A percentile compares a stretch with the other conserved stretches of the same genome.
Evolutionary conservation across 2,113 vertebrate species (phyloP).

Genomic region (Odocoileus hemionus): DNA sequence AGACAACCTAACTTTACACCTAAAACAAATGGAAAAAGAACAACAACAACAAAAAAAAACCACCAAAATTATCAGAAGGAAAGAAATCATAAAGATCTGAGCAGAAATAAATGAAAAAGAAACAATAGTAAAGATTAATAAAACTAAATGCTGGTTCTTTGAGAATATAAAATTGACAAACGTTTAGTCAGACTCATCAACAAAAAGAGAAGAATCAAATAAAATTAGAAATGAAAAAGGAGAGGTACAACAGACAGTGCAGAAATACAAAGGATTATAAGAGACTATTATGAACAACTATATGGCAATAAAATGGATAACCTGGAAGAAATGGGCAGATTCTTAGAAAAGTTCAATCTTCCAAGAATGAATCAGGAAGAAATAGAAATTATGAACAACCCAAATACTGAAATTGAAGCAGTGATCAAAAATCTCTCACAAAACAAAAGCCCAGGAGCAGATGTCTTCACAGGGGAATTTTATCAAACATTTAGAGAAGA

Average conservation of each 20-base stretch:
- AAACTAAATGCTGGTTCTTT: background rate
- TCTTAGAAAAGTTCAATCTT: background rate
- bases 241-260: background rate
- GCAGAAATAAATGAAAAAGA: background rate
- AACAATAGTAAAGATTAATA: background rate
- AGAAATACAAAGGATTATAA: background rate
- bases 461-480: background rate
- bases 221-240: background rate
- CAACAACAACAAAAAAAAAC: background rate
- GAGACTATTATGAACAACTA: background rate
- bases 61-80: background rate
- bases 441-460: background rate
- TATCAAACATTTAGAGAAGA: background rate
- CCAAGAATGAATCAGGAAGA: background rate
- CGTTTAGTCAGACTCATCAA: background rate
- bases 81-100: background rate
- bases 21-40: background rate
- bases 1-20: background rate
- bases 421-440: background rate
- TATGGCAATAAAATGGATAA: background rate
- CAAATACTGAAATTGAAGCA: background rate
- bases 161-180: background rate
- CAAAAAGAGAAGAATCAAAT: background rate
- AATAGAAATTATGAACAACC: background rate
- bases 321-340: background rate